A percentile compares a stretch with the other conserved stretches of the same genome.
Conservation (phyloP, 2,797 vertebrate genomes). For the Sphaeramia orbicularis region DNA sequence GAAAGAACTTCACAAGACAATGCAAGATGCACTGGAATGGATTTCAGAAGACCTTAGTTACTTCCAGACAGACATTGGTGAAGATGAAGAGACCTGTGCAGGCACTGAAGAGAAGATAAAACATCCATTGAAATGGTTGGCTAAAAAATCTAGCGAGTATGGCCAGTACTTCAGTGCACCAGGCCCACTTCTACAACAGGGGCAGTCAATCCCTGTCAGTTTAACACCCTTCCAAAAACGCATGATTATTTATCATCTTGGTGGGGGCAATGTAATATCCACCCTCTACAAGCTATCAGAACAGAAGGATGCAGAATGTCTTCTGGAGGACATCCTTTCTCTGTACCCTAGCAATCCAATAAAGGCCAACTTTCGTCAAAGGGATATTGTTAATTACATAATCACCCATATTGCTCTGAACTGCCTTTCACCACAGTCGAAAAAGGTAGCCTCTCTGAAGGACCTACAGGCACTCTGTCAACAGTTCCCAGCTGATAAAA, state of each 20-base stretch:
- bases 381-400: constrained; percentile 83
- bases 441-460: constrained; percentile 66
- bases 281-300: constrained; percentile 84
- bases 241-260: constrained; percentile 82
- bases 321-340: constrained; percentile 78
- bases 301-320: constrained; percentile 65
- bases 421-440: constrained; percentile 73
- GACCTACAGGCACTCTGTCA: constrained; percentile 78
- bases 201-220: constrained; percentile 8
- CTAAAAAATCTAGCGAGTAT: constrained; percentile 76
- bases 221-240: constrained; percentile 77
- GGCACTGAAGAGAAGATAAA: constrained; percentile 74
- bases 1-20: constrained; percentile 80
- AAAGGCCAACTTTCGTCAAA: constrained; percentile 71
- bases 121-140: constrained; percentile 84
- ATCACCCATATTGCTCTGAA: constrained; percentile 82
- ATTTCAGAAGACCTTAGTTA: constrained; percentile 89
- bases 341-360: constrained; percentile 79
- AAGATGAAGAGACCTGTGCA: constrained; percentile 63
- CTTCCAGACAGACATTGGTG: constrained; percentile 87
- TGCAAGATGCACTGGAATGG: constrained; percentile 86
- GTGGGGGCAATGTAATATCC: constrained; percentile 86
- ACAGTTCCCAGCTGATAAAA: constrained; percentile 78
- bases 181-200: fast-evolving
- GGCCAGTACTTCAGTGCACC: constrained; percentile 82